These are phyloP conservation scores for Melanostoma scalare DNA, from an alignment of 2,888 invertebrate genomes.

Conservation along the genomic window DNA sequence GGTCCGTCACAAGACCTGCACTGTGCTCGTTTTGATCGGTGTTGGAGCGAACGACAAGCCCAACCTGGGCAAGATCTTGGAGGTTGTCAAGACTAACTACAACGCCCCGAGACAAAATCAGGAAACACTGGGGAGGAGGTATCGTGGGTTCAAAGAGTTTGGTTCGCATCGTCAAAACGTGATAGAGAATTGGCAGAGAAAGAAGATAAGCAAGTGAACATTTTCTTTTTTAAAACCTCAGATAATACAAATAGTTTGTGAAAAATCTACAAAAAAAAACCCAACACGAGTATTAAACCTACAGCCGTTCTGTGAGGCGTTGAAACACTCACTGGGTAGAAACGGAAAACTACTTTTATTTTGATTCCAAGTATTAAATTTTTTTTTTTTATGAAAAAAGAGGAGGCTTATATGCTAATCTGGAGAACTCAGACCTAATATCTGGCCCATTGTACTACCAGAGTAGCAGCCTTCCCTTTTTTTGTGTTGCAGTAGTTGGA, in stretches of 20 bases:
- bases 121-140: conserved; percentile 99
- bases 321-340: no score
- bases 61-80: conserved; percentile 94
- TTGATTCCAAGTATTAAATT: no score
- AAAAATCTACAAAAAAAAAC: conserved; percentile 59
- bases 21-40: conserved; percentile 93
- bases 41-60: conserved; percentile 94
- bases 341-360: no score
- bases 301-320: no score
- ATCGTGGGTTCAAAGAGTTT: conserved; percentile 97
- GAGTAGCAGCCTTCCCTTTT: no score
- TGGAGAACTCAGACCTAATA: no score
- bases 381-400: no score
- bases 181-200: conserved; percentile 98
- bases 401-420: no score
- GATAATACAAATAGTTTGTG: conserved; percentile 70
- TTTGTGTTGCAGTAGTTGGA: no score
- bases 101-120: conserved; percentile 99
- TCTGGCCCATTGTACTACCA: no score
- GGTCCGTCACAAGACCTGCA: conserved; percentile 97
- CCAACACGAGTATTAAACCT: no score
- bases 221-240: conserved; percentile 48
- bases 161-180: conserved; percentile 97
- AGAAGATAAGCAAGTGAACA: conserved; percentile 85
- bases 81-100: conserved; percentile 98